Conservation (phyloP, 2,113 vertebrate species). For the Toxotes jaculatrix region DNA sequence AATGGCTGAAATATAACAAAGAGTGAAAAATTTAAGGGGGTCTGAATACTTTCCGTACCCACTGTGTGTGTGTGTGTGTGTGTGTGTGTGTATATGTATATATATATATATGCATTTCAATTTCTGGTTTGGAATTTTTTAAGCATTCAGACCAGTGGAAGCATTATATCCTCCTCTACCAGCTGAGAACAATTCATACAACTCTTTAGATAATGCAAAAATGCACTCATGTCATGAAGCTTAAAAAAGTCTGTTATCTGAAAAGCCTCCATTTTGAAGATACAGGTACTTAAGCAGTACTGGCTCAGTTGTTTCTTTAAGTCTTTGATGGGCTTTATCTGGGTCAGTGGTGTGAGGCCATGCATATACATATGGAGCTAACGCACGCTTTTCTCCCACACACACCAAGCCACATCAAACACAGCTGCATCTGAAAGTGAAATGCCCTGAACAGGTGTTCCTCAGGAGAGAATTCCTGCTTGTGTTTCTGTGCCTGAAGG, state of each 20-base stretch:
- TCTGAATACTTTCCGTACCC: too few relatives aligned
- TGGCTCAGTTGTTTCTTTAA: slow-evolving; percentile 3
- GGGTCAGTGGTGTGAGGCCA: slow-evolving; percentile 58
- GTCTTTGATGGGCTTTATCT: slow-evolving; percentile 54
- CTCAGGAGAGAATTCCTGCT: slow-evolving; percentile 52
- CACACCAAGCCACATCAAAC: slow-evolving; percentile 51
- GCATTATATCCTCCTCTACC: background rate
- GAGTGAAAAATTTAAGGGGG: too few relatives aligned
- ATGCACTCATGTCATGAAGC: too few relatives aligned
- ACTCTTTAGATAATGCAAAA: background rate
- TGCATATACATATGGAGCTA: slow-evolving; percentile 29
- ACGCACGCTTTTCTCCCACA: background rate
- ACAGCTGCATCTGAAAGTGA: slow-evolving; percentile 54
- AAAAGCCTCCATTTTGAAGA: background rate
- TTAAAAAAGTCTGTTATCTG: background rate
- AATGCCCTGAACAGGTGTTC: slow-evolving; percentile 69
- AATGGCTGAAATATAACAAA: too few relatives aligned
- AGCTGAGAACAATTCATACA: background rate
- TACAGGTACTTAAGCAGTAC: too few relatives aligned
- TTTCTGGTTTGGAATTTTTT: background rate
- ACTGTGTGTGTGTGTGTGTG: too few relatives aligned
- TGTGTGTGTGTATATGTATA: too few relatives aligned
- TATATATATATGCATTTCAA: too few relatives aligned
- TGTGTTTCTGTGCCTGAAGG: slow-evolving; percentile 62
- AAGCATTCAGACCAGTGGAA: background rate